Conservation (phyloP, 2,113 vertebrate genomes). For the Callorhinus ursinus region DNA sequence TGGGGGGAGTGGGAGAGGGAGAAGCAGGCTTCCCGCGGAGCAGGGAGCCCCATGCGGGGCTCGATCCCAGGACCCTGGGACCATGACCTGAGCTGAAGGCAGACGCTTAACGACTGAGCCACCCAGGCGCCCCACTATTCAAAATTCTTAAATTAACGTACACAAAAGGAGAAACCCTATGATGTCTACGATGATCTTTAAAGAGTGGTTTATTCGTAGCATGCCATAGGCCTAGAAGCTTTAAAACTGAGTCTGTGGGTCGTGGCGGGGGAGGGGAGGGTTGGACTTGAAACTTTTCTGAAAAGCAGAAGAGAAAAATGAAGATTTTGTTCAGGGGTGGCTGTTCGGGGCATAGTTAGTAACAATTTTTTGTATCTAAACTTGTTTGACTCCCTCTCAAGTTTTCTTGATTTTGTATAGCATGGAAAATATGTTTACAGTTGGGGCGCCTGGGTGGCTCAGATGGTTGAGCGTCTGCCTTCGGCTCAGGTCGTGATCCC, state of each 20-base stretch:
- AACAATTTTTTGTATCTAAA: background rate
- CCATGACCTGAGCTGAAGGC: no score
- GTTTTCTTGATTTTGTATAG: background rate
- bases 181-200: background rate
- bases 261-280: no score
- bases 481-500: no score
- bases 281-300: background rate
- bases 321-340: background rate
- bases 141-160: background rate
- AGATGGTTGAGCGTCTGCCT: no score
- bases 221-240: background rate
- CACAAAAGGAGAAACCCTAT: background rate
- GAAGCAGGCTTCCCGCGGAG: no score
- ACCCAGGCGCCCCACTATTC: no score
- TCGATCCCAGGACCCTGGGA: no score
- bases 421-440: background rate
- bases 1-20: no score
- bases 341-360: background rate
- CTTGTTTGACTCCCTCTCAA: background rate
- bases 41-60: no score
- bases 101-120: no score
- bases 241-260: background rate
- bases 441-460: no score
- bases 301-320: background rate
- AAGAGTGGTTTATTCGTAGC: background rate